Base-by-base conservation (phyloP, 1,140 invertebrate genomes). In the Microplitis demolitor region DNA sequence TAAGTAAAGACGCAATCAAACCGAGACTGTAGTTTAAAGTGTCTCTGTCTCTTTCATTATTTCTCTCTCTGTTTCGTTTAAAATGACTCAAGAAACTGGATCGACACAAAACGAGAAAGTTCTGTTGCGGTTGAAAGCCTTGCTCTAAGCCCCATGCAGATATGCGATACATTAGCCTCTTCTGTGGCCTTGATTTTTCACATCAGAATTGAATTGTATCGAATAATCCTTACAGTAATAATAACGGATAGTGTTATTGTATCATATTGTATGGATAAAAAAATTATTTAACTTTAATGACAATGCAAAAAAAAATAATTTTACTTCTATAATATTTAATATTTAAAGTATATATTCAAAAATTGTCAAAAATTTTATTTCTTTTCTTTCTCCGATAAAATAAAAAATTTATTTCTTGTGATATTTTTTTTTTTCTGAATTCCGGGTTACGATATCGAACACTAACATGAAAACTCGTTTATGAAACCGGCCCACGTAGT, bases 41-140 rank as follows among this genome's bases (percentile, higher is more conserved):
- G 5, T 62, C 13, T 62, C 58, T 61, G 6, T 61, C 33, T 33
- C 33, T 62, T 4, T 62, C 34, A 13, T 62, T 62, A n/a, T 62
- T 11, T 62, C 60, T 13, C 63, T 6, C 11, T 31, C 24, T 13
- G 5, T 16, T 37, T 16, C 39, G 50, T 31, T 66, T 39, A 54
- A 76, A 83, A 83, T 83, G 83, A 85, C 82, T 85, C 80, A 82
- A 83, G 81, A 85, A 85, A 85, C 83, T 85, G 82, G 83, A 85
- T 84, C 82, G 79, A 83, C 51, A 76, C 78, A 56, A 74, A 84
- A 78, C 80, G 83, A 85, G 84, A 85, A 85, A 85, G 84, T 85
- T 84, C 78, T 77, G 79, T 82, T 85, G 83, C 81, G 79, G 80
- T 78, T 78, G 79, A 82, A 83, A 85, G 79, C 73, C 79, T 80